Conservation (phyloP, 2,113 vertebrate species). For the Pycnonotus jocosus region DNA sequence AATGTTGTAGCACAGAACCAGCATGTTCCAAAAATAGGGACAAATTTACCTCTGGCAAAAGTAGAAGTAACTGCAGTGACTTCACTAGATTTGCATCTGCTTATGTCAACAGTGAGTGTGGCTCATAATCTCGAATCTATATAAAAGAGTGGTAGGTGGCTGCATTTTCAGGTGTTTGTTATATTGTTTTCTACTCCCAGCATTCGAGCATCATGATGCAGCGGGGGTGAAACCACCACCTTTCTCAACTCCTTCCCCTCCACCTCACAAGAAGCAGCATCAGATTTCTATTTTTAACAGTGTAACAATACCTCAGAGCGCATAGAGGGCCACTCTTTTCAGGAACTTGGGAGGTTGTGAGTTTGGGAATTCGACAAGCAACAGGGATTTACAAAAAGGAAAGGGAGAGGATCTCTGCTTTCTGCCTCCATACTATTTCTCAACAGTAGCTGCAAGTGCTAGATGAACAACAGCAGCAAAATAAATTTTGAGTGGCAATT, state of each 20-base stretch:
- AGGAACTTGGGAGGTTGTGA: not conserved
- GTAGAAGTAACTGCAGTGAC: conserved; percentile 33
- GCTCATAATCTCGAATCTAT: not conserved
- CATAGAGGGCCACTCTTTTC: not conserved
- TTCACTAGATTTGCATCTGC: conserved; percentile 57
- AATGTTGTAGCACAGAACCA: not conserved
- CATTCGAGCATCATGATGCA: not conserved
- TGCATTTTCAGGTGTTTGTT: not conserved
- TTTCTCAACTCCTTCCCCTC: not conserved
- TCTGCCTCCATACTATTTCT: not conserved
- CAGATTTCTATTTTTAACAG: conserved; percentile 3
- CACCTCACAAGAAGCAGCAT: not conserved
- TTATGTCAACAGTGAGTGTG: conserved; percentile 42
- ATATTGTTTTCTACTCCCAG: not conserved
- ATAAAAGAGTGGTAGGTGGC: not conserved
- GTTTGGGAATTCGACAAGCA: not conserved
- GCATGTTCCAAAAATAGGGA: conserved; percentile 39
- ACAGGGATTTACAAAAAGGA: not conserved
- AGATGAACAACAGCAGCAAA: not conserved
- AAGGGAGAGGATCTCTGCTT: not conserved
- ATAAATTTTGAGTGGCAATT: not conserved
- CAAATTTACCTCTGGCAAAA: conserved; percentile 52
- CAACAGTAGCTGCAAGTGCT: not conserved
- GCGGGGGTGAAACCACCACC: not conserved
- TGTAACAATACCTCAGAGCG: not conserved